These are phyloP conservation scores for Pipra filicauda DNA, from an alignment of 2,113 vertebrate species.

Conservation along the genomic window DNA sequence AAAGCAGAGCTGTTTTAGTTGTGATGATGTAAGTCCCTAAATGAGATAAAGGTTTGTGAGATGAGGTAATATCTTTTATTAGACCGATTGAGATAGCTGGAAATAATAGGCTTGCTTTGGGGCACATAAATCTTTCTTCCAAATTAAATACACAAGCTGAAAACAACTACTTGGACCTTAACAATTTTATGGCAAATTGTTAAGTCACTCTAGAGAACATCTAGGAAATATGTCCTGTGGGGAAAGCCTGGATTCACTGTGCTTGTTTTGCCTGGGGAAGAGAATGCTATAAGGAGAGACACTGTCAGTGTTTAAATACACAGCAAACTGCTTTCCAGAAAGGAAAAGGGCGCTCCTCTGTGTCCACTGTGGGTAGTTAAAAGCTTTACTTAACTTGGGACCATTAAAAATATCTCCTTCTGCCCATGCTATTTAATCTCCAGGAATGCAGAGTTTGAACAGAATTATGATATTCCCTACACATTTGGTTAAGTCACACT, in stretches of 20 bases:
- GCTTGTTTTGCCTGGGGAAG: not conserved
- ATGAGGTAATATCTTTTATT: not conserved
- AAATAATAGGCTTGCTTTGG: not conserved
- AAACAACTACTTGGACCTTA: not conserved
- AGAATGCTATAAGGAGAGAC: not conserved
- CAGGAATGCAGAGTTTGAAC: not conserved
- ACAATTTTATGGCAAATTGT: not conserved
- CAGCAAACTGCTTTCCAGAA: not conserved
- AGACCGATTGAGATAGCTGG: not conserved
- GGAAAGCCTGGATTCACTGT: not conserved
- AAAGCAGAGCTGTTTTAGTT: not conserved
- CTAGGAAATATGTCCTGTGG: not conserved
- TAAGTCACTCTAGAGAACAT: not conserved
- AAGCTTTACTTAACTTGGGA: not conserved
- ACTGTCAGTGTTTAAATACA: not conserved
- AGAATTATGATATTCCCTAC: not conserved
- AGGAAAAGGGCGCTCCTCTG: not conserved
- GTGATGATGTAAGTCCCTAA: not conserved
- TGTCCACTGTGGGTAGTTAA: not conserved
- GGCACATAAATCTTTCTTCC: not conserved
- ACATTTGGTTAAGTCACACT: not conserved
- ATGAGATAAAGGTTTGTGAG: not conserved
- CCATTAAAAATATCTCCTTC: not conserved
- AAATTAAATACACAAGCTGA: not conserved
- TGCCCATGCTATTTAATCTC: not conserved